Percentiles rank a stretch among this genome's conserved stretches.
Evolutionary conservation across 2,888 invertebrate genomes (phyloP).

Genomic region (Pilophorus perplexus): DNA sequence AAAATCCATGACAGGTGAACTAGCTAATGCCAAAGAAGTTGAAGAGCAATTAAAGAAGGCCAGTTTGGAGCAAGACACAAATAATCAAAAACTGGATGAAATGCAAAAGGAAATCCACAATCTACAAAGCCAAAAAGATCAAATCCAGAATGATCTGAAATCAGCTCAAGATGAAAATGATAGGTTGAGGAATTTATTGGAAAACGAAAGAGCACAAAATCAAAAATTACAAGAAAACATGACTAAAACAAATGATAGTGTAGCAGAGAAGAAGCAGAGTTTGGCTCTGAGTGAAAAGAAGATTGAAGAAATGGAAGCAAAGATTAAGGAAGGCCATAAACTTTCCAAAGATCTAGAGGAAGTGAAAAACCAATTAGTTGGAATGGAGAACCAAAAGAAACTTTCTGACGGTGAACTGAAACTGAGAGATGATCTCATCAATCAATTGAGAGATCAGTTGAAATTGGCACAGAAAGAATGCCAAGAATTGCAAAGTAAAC

Average conservation of each 20-base stretch:
- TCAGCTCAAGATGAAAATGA: slow-evolving; percentile 26
- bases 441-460: slow-evolving; percentile 9
- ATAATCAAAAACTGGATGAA: slow-evolving; percentile 3
- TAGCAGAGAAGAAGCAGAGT: slow-evolving; percentile 12
- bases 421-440: slow-evolving; percentile 18
- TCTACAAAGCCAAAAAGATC: too few species aligned
- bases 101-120: too few species aligned
- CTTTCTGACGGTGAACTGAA: slow-evolving; percentile 17
- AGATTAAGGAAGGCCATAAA: slow-evolving; percentile 2
- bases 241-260: not conserved
- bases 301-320: not conserved
- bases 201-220: slow-evolving; percentile 4
- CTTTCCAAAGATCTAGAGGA: slow-evolving; percentile 5
- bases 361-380: slow-evolving; percentile 22
- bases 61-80: not conserved
- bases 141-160: slow-evolving; percentile 14
- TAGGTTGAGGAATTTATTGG: not conserved
- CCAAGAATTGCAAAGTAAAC: not conserved
- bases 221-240: slow-evolving; percentile 3
- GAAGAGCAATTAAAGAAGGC: slow-evolving; percentile 1
- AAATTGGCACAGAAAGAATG: not conserved
- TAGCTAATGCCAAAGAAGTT: slow-evolving; percentile 16
- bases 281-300: not conserved
- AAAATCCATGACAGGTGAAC: slow-evolving; percentile 12
- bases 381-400: slow-evolving; percentile 20